Evolutionary conservation across 2,888 invertebrate species (phyloP).

Genomic region (Thera obeliscata): DNA sequence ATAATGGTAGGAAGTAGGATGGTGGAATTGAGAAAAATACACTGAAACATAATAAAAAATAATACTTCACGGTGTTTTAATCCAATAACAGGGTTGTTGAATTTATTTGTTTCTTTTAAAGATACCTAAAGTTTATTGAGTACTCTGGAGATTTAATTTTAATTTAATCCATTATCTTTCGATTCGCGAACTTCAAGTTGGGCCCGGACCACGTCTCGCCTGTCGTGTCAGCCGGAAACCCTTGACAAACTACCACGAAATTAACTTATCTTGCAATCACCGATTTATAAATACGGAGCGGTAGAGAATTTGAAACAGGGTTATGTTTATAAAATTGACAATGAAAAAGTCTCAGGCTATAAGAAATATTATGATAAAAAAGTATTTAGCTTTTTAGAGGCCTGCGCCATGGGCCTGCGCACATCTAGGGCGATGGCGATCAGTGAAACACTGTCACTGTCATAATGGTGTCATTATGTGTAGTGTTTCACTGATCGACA

Average conservation of each 20-base stretch:
- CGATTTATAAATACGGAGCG: constrained; percentile 20
- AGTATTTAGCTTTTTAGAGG: too few species aligned
- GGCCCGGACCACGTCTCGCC: constrained; percentile 33
- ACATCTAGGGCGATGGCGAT: too few species aligned
- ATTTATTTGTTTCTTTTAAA: background rate
- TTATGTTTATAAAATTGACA: background rate
- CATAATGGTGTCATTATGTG: too few species aligned
- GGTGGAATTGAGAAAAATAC: too few species aligned
- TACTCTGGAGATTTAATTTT: constrained; percentile 5
- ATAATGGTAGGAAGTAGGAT: too few species aligned
- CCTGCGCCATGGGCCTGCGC: too few species aligned
- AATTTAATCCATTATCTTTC: constrained; percentile 14
- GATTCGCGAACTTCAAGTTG: constrained; percentile 38
- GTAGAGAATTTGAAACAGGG: constrained; percentile 3
- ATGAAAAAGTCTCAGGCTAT: background rate
- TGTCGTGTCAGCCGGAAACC: constrained; percentile 39
- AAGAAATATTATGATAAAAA: background rate
- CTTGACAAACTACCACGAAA: constrained; percentile 44
- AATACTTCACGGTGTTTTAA: too few species aligned
- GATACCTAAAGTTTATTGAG: background rate
- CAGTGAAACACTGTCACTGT: too few species aligned
- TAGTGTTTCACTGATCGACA: too few species aligned
- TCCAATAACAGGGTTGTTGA: background rate
- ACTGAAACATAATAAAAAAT: too few species aligned
- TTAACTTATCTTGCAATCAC: constrained; percentile 31